These are phyloP conservation scores for Dasypolia templi DNA, from an alignment of 2,888 invertebrate genomes.

Conservation along the genomic window DNA sequence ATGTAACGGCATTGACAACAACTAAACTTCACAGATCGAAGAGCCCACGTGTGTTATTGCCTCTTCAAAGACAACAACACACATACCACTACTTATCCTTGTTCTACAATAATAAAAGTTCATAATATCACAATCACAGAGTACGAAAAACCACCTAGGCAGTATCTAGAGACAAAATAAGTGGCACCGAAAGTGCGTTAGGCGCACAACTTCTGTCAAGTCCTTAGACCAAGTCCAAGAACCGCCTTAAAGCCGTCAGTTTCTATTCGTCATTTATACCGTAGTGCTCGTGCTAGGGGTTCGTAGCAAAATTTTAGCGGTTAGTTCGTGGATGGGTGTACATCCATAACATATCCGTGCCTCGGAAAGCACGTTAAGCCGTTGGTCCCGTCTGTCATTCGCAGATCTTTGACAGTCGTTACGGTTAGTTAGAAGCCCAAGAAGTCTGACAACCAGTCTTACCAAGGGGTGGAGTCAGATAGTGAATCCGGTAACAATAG, in stretches of 20 bases:
- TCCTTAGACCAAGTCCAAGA: too few species aligned
- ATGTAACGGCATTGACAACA: not conserved
- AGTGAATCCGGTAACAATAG: not conserved
- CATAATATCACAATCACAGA: constrained; percentile 3
- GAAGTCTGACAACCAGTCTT: not conserved
- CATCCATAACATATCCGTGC: not conserved
- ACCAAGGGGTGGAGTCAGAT: too few species aligned
- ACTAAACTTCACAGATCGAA: not conserved
- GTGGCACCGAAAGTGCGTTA: not conserved
- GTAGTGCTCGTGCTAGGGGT: not conserved
- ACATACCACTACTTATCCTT: not conserved
- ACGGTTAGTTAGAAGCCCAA: not conserved
- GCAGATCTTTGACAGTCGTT: not conserved
- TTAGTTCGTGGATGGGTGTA: not conserved
- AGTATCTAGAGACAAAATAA: not conserved
- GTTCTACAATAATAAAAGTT: constrained; percentile 6
- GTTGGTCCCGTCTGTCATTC: not conserved
- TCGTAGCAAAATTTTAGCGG: too few species aligned
- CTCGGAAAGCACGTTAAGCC: not conserved
- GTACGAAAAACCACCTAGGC: not conserved
- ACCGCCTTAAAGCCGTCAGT: not conserved
- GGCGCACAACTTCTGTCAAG: not conserved
- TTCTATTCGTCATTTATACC: not conserved
- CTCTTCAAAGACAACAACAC: not conserved
- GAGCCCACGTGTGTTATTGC: not conserved